Evolutionary conservation across 2,797 vertebrate genomes (phyloP), one percentile per base, ranked within the genome.

Genomic region (Macropodus opercularis): DNA sequence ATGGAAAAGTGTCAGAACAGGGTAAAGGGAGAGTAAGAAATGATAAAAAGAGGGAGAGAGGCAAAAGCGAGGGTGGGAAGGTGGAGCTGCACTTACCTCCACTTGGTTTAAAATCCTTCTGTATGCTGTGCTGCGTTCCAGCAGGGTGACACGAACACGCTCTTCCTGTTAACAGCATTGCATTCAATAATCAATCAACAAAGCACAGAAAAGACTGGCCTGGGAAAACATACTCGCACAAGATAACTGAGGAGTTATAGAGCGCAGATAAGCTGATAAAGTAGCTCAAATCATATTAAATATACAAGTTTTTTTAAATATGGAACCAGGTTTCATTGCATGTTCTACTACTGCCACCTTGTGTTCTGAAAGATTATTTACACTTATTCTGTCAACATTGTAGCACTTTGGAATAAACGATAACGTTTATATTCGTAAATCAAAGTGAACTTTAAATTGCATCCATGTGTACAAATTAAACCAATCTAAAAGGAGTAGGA

Each of bases 111-210:
- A 86, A 90, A 98, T 96, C 88, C 92, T 92, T 83, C 96, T 90
- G 87, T 96, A 98, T 82, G 95, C 94, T 11, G 98, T 99, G 86
- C 96, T 99, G 77, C 96, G 94, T 29, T 93, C 90, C 13, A 99
- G 94, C 80, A 99, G 92, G 43, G 96, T 98, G 87, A 99, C 94
- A 82, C 95, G 93, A 72, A 98, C 93, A 89, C 92, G 95, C 71
- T 93, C 93, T 79, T 90, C 91, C 98, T 99, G 90, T 53, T 89
- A 84, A 83, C 76, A 88, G 83, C 88, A 84, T 75, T 47, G 59
- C 52, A 57, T 64, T 76, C 74, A 71, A 80, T 83, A 81, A 86
- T 85, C 78, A 85, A 79, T 84, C 80, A 85, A 50, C 69, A 69
- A 74, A 84, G 83, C 77, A 77, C 79, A 64, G 52, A 51, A 65